Evolutionary conservation across 2,113 vertebrate genomes (phyloP), one percentile per base, ranked within the genome.

Genomic region (Silurus meridionalis): DNA sequence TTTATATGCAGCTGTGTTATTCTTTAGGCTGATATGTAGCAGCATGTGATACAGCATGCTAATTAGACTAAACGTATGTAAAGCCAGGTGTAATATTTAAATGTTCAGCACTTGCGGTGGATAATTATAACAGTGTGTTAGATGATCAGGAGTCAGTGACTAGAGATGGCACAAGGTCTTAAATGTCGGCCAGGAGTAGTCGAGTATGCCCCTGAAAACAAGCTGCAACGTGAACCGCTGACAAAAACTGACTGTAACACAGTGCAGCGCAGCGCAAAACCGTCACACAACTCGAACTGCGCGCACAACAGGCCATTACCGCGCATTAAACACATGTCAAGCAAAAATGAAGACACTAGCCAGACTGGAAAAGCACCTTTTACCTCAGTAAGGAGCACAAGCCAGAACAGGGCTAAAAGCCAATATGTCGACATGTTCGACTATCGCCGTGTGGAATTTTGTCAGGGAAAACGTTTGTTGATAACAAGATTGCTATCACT

Each of bases 351-450:
- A 21, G 79, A 81, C 58, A 63, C 57, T 60, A 19, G 78, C 55
- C 25, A 80, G 55, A 61, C 28, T 37, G 52, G 60, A 81, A 63
- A 21, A 64, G 14, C 80, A n/a, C 14, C 80, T 81, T 81, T 81
- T 64, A 23, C 53, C 52, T 10, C 50, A 13, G 74, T n/a, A 21
- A 75, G 72, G 23, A 23, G 5, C 4, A 55, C 50, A 14, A 13
- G 52, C 14, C 50, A 55, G 50, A 79, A 79, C 60, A 23, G 37
- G 15, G 19, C 69, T 6, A 66, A 72, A 28, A 37, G 15, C 25
- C 8, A 19, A 46, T 63, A 63, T n/a, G 58, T n/a, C 28, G 63
- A 60, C 13, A 15, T 2, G 52, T 23, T 57, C 3, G 7, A 57
- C 46, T 50, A 50, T 50, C 46, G 4, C 14, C 23, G 9, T 7